These are phyloP conservation scores for Germaria angustata DNA, from an alignment of 2,888 invertebrate species.

Conservation along the genomic window DNA sequence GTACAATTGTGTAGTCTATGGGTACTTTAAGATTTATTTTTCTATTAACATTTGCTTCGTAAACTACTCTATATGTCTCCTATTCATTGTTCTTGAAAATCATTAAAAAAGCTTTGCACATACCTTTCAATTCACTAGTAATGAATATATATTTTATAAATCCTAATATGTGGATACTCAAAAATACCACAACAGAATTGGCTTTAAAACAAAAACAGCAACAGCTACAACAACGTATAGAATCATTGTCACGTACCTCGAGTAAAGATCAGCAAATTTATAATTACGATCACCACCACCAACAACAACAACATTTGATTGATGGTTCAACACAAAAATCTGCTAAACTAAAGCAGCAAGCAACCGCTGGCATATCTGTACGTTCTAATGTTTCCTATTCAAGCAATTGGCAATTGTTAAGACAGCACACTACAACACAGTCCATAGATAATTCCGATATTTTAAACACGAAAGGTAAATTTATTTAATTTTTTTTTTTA, in stretches of 20 bases:
- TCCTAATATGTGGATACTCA: conserved; percentile 1
- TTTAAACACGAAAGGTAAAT: conserved; percentile 47
- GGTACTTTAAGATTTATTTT: no score
- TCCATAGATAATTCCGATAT: conserved; percentile 62
- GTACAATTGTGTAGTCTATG: no score
- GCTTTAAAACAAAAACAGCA: conserved; percentile 59
- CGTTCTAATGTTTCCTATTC: conserved; percentile 10
- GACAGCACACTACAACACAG: conserved; percentile 59
- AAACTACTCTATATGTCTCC: background rate
- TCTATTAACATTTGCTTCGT: background rate
- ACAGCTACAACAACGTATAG: conserved; percentile 43
- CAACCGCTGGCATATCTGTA: background rate
- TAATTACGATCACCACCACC: background rate
- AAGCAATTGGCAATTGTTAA: conserved; percentile 58
- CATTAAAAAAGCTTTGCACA: background rate
- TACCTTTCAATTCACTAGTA: background rate
- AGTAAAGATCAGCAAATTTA: conserved; percentile 38
- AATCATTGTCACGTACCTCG: conserved; percentile 33
- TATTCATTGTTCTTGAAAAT: background rate
- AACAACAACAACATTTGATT: conserved; percentile 26
- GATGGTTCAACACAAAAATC: conserved; percentile 18
- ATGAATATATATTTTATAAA: background rate
- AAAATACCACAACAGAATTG: conserved; percentile 47
- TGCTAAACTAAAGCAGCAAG: conserved; percentile 27
- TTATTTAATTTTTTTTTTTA: conserved; percentile 13